Percentiles rank a stretch among this genome's conserved stretches.
These are phyloP conservation scores for Tachystola acroxantha DNA, from an alignment of 2,888 invertebrate species.

Conservation along the genomic window DNA sequence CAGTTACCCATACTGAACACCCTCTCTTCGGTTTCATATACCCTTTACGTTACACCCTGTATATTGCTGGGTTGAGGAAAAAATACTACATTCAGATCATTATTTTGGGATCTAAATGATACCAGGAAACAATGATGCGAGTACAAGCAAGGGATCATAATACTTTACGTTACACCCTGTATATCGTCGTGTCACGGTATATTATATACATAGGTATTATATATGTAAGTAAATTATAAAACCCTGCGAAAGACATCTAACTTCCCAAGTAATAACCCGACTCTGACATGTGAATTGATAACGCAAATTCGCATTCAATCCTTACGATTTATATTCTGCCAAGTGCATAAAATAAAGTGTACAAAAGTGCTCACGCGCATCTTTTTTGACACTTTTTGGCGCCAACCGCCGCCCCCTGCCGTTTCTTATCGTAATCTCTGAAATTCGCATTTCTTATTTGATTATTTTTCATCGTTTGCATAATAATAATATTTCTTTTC, in stretches of 20 bases:
- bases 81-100: too few species aligned
- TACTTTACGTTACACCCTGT: too few species aligned
- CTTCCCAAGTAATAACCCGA: conserved; percentile 3
- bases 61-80: too few species aligned
- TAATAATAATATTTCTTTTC: conserved; percentile 36
- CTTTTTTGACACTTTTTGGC: conserved; percentile 54
- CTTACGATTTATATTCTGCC: conserved; percentile 14
- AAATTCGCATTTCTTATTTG: conserved; percentile 33
- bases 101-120: background rate
- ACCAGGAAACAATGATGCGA: too few species aligned
- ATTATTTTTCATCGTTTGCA: conserved; percentile 27
- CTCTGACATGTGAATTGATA: conserved; percentile 28
- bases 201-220: too few species aligned
- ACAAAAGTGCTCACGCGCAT: conserved; percentile 14
- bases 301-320: conserved; percentile 23
- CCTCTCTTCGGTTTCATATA: too few species aligned
- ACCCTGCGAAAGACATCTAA: too few species aligned
- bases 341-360: conserved; percentile 23
- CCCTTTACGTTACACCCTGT: too few species aligned
- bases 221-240: too few species aligned
- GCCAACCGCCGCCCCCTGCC: conserved; percentile 38
- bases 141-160: too few species aligned
- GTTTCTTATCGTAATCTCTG: conserved; percentile 44
- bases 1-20: too few species aligned
- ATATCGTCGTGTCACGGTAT: too few species aligned